Evolutionary conservation across 2,797 vertebrate species (phyloP).

Genomic region (Hypotaenidia philippensis): DNA sequence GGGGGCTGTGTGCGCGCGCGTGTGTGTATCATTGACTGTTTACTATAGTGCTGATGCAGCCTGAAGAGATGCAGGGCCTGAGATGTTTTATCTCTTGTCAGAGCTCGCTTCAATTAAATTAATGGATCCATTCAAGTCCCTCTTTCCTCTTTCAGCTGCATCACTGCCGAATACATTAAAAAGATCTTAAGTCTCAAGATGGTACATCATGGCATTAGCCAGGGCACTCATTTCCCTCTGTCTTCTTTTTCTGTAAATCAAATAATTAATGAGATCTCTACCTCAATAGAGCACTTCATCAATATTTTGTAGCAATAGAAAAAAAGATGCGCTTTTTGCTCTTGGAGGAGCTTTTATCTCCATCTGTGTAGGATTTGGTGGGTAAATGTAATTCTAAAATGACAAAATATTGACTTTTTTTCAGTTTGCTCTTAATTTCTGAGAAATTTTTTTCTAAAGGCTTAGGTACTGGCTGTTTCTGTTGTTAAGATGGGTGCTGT

Average conservation of each 20-base stretch:
- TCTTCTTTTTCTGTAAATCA: slow-evolving; percentile 85
- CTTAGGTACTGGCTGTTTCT: not conserved
- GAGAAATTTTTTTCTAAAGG: slow-evolving; percentile 63
- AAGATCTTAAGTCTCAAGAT: slow-evolving; percentile 98
- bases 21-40: slow-evolving; percentile 91
- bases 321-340: slow-evolving; percentile 69
- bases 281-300: slow-evolving; percentile 83
- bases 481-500: not conserved
- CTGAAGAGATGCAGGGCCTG: slow-evolving; percentile 92
- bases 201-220: slow-evolving; percentile 93
- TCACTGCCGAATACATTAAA: slow-evolving; percentile 95
- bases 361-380: slow-evolving; percentile 65
- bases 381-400: slow-evolving; percentile 78
- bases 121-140: slow-evolving; percentile 98
- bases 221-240: slow-evolving; percentile 84
- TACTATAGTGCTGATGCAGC: slow-evolving; percentile 88
- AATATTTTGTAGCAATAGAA: slow-evolving; percentile 81
- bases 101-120: slow-evolving; percentile 99
- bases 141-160: slow-evolving; percentile 91
- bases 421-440: slow-evolving; percentile 63
- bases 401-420: slow-evolving; percentile 82
- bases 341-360: slow-evolving; percentile 77
- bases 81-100: slow-evolving; percentile 99
- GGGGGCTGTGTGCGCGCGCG: too few species aligned
- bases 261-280: slow-evolving; percentile 91